A percentile compares a stretch with the other conserved stretches of the same genome.
These are phyloP conservation scores for Drosophila stalkeri DNA, from an alignment of 2,888 invertebrate genomes.

Conservation along the genomic window DNA sequence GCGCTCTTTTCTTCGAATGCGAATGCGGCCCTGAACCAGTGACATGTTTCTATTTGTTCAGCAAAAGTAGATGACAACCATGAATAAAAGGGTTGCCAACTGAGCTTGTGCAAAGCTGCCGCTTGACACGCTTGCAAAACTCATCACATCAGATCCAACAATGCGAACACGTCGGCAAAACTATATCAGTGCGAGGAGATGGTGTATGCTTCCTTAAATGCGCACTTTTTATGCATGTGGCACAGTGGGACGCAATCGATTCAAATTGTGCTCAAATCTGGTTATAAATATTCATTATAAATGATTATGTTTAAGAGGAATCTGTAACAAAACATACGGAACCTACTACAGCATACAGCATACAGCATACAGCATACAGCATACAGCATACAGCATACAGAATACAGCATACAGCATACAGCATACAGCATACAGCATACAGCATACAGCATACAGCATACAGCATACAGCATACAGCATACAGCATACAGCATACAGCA, in stretches of 20 bases:
- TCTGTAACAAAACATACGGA: no score
- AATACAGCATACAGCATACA: no score
- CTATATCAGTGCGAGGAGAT: neutral
- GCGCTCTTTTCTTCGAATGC: conserved; percentile 37
- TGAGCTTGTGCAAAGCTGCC: conserved; percentile 11
- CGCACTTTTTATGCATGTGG: conserved; percentile 7
- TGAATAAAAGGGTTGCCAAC: conserved; percentile 9
- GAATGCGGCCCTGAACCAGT: conserved; percentile 75
- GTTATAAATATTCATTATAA: neutral
- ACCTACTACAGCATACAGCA: no score
- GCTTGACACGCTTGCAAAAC: conserved; percentile 53
- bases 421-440: no score
- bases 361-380: no score
- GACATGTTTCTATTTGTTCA: conserved; percentile 66
- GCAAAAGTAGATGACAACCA: conserved; percentile 21
- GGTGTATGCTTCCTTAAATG: conserved; percentile 23
- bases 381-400: no score
- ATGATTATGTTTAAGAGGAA: no score
- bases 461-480: no score
- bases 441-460: no score
- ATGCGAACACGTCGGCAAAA: conserved; percentile 19
- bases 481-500: no score
- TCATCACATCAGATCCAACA: conserved; percentile 14
- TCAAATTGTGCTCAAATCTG: neutral
- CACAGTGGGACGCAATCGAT: conserved; percentile 12